Evolutionary conservation across 2,113 vertebrate species (phyloP).

Genomic region (Oryzias woworae): DNA sequence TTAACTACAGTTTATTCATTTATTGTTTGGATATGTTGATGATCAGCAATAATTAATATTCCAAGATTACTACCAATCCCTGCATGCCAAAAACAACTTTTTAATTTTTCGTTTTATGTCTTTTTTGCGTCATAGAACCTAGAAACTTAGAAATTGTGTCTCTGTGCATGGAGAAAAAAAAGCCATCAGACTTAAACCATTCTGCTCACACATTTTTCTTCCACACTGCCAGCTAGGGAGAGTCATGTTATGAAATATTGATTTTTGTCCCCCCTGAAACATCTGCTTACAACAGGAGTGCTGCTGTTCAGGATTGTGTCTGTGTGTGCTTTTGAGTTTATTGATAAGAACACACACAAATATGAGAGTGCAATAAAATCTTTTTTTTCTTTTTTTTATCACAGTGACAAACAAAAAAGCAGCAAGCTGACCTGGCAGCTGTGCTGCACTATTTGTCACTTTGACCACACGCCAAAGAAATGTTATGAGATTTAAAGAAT

Average conservation of each 20-base stretch:
- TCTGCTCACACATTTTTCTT: not conserved
- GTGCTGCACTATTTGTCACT: not conserved
- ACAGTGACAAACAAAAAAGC: constrained; percentile 1
- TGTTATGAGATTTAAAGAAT: too few relatives aligned
- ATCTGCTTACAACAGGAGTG: constrained; percentile 34
- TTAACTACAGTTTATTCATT: too few relatives aligned
- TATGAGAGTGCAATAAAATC: constrained; percentile 16
- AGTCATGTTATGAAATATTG: constrained; percentile 32
- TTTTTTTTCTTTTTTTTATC: constrained; percentile 15
- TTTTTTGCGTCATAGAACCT: too few relatives aligned
- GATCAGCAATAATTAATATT: too few relatives aligned
- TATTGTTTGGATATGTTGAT: too few relatives aligned
- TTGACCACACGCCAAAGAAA: not conserved
- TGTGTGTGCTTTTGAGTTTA: constrained; percentile 12
- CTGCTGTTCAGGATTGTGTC: constrained; percentile 9
- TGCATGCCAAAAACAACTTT: too few relatives aligned
- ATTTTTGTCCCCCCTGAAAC: constrained; percentile 41
- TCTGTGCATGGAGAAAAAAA: constrained; percentile 1
- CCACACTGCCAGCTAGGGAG: constrained; percentile 6
- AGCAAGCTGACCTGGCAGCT: constrained; percentile 4
- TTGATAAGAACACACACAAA: constrained; percentile 2
- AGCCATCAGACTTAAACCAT: not conserved
- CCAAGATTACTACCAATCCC: too few relatives aligned
- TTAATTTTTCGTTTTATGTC: too few relatives aligned
- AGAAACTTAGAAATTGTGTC: too few relatives aligned